These are phyloP conservation scores for Hirtodrosophila cameraria DNA, from an alignment of 2,888 invertebrate genomes.

Conservation along the genomic window DNA sequence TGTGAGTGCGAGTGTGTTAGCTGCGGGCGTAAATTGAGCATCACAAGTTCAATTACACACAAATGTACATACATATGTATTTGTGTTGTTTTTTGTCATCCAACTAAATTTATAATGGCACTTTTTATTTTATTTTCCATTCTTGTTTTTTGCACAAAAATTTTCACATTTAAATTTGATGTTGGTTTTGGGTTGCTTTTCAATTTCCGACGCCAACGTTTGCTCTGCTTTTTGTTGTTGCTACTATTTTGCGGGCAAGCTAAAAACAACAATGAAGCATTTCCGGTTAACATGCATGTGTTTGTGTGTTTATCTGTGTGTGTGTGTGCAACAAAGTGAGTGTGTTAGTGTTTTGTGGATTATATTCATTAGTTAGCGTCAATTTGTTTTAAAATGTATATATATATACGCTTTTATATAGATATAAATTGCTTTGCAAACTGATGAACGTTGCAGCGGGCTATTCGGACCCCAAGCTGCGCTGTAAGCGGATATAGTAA, in stretches of 20 bases:
- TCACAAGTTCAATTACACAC: slow-evolving; percentile 64
- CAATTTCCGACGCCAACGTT: slow-evolving; percentile 69
- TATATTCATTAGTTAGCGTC: slow-evolving; percentile 72
- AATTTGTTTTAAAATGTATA: slow-evolving; percentile 68
- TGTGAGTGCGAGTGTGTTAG: slow-evolving; percentile 19
- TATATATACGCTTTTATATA: slow-evolving; percentile 18
- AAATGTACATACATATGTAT: slow-evolving; percentile 13
- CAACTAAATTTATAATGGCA: slow-evolving; percentile 70
- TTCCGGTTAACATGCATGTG: slow-evolving; percentile 53
- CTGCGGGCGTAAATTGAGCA: slow-evolving; percentile 66
- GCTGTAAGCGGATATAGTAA: slow-evolving; percentile 57
- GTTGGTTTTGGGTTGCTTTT: slow-evolving; percentile 76
- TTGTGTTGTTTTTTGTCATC: slow-evolving; percentile 45
- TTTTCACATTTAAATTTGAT: slow-evolving; percentile 65
- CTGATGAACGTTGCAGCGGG: slow-evolving; percentile 34
- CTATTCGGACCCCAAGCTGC: slow-evolving; percentile 7
- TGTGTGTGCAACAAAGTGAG: slow-evolving; percentile 13
- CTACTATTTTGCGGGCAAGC: slow-evolving; percentile 22
- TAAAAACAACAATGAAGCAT: slow-evolving; percentile 69
- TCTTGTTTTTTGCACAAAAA: slow-evolving; percentile 47
- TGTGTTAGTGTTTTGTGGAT: slow-evolving; percentile 45
- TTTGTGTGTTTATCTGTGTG: slow-evolving; percentile 15
- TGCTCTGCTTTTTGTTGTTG: slow-evolving; percentile 33
- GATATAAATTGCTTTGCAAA: slow-evolving; percentile 24
- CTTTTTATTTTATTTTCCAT: slow-evolving; percentile 29